These are phyloP conservation scores for Mobula birostris DNA, from an alignment of 2,113 vertebrate species.

Conservation along the genomic window DNA sequence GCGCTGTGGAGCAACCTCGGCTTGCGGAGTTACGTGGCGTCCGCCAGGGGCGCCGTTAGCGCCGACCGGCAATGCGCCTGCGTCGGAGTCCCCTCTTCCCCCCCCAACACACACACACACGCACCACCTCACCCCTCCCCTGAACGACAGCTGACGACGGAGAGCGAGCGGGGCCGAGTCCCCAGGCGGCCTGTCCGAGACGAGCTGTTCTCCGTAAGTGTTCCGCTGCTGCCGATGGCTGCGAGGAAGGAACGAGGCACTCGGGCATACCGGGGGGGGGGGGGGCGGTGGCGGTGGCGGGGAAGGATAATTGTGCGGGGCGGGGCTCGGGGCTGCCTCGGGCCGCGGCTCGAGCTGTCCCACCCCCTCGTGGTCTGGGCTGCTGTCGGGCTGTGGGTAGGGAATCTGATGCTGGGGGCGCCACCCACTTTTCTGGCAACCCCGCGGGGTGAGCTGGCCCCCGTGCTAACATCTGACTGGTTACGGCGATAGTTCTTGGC, in stretches of 20 bases:
- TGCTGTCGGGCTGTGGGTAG: too few relatives aligned
- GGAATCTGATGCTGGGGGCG: too few relatives aligned
- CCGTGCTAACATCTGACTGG: too few relatives aligned
- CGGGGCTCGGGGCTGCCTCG: not conserved
- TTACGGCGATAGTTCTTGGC: too few relatives aligned
- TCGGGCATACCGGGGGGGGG: not conserved
- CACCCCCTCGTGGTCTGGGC: too few relatives aligned
- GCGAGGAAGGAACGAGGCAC: not conserved
- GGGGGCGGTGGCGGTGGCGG: too few relatives aligned
- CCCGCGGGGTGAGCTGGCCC: too few relatives aligned
- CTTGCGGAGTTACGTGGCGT: not conserved
- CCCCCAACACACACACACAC: too few relatives aligned
- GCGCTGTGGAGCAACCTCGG: too few relatives aligned
- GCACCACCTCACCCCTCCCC: not conserved
- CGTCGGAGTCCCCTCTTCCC: not conserved
- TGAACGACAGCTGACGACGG: not conserved
- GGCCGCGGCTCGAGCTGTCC: not conserved
- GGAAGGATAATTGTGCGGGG: not conserved
- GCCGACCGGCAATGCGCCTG: not conserved
- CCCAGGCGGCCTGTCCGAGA: not conserved
- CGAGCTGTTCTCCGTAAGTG: not conserved
- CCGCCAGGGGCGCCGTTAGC: not conserved
- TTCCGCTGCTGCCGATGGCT: not conserved
- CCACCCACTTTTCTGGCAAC: too few relatives aligned
- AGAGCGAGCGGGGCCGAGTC: not conserved